phyloP scores from a whole-genome alignment of 2,113 vertebrate species.

The Piliocolobus tephrosceles region DNA sequence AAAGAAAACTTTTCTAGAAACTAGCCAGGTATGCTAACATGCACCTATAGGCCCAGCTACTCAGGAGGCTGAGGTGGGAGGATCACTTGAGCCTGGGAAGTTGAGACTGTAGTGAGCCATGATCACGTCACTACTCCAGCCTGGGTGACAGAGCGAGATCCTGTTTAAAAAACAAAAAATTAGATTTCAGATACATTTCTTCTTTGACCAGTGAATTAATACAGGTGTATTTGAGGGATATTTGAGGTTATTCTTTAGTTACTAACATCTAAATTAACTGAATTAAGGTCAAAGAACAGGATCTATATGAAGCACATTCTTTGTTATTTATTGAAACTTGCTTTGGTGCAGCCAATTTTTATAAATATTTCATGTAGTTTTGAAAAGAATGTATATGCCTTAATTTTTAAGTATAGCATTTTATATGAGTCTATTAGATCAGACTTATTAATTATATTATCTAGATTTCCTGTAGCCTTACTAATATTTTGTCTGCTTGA shows the following conservation, averaged over 20 bases:
- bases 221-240: not conserved
- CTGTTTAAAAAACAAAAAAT: not conserved
- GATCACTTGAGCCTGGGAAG: too few species aligned
- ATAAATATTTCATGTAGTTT: slow-evolving; percentile 5
- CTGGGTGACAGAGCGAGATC: too few species aligned
- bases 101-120: too few species aligned
- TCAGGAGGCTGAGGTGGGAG: too few species aligned
- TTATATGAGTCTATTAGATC: not conserved
- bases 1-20: too few species aligned
- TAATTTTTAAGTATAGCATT: not conserved
- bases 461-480: not conserved
- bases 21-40: too few species aligned
- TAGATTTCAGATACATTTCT: slow-evolving; percentile 24
- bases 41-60: too few species aligned
- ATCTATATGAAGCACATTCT: not conserved
- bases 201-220: not conserved
- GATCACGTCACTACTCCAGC: too few species aligned
- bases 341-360: slow-evolving; percentile 25
- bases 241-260: not conserved
- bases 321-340: not conserved
- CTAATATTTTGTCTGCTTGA: not conserved
- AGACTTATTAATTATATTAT: not conserved
- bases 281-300: not conserved
- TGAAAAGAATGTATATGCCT: not conserved
- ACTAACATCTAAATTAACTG: slow-evolving; percentile 17